Conservation (phyloP, 2,113 vertebrate species). For the Lepus americanus region DNA sequence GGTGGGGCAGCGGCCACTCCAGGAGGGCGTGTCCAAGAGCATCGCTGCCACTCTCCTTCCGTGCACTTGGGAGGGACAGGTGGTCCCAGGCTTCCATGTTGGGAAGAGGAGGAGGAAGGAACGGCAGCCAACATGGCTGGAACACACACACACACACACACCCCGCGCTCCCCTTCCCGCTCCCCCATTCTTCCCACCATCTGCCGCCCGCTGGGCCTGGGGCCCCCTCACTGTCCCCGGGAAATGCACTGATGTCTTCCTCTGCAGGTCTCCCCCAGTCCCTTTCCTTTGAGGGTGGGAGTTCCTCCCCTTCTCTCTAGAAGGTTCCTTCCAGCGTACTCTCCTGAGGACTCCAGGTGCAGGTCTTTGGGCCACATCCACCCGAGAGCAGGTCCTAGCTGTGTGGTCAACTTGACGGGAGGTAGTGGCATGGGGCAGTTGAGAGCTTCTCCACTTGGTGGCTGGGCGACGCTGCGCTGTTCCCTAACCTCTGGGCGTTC, state of each 20-base stretch:
- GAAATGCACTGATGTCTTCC: neutral
- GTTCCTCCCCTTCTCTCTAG: too few species aligned
- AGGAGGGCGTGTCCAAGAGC: neutral
- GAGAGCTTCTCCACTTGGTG: neutral
- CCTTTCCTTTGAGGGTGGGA: neutral
- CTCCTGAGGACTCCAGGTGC: neutral
- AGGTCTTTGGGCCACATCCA: neutral
- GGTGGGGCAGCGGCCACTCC: neutral
- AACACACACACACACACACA: too few species aligned
- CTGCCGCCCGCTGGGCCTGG: neutral
- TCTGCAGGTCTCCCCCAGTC: neutral
- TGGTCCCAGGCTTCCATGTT: neutral
- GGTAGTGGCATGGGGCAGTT: neutral
- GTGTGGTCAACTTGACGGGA: neutral
- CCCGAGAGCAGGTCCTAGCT: neutral
- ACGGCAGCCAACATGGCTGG: too few species aligned
- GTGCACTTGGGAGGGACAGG: neutral
- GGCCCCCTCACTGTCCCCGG: neutral
- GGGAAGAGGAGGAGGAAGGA: neutral
- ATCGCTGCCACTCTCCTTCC: neutral
- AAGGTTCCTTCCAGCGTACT: neutral
- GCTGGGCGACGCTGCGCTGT: neutral
- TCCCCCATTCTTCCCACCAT: neutral
- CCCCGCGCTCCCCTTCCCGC: neutral
- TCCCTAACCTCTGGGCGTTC: neutral